Percentiles rank a stretch among this genome's conserved stretches.
Conservation (phyloP, 2,113 vertebrate genomes). For the Syngnathus scovelli region DNA sequence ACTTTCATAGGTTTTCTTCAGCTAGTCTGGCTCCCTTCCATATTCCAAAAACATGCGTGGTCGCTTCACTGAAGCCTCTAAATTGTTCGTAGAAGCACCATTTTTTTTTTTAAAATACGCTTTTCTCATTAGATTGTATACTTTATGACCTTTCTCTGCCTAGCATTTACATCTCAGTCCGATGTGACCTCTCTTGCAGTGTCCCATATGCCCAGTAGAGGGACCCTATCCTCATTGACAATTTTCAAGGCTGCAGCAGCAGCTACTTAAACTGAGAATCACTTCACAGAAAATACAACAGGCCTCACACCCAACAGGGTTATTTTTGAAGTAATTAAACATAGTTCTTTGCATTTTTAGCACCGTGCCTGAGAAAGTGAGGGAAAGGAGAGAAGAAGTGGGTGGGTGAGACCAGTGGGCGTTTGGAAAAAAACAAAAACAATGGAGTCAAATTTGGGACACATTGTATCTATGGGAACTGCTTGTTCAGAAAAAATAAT, state of each 20-base stretch:
- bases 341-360: conserved; percentile 25
- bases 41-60: no score
- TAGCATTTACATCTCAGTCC: neutral
- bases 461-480: conserved; percentile 28
- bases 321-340: conserved; percentile 18
- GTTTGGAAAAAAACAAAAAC: conserved; percentile 44
- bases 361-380: conserved; percentile 16
- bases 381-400: conserved; percentile 8
- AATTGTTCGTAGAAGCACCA: no score
- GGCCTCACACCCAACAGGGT: conserved; percentile 16
- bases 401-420: conserved; percentile 26
- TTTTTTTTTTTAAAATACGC: no score
- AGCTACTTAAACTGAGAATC: neutral
- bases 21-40: no score
- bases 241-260: conserved; percentile 6
- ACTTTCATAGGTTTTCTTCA: no score
- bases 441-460: conserved; percentile 38
- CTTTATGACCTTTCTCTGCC: no score
- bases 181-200: conserved; percentile 19
- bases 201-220: conserved; percentile 48
- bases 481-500: conserved; percentile 28
- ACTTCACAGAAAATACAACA: conserved; percentile 21
- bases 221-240: conserved; percentile 38
- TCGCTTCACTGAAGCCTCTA: no score
- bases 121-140: no score